Percentiles rank a stretch among this genome's conserved stretches.
Evolutionary conservation across 2,113 vertebrate species (phyloP).

Genomic region (Siniperca knerii): DNA sequence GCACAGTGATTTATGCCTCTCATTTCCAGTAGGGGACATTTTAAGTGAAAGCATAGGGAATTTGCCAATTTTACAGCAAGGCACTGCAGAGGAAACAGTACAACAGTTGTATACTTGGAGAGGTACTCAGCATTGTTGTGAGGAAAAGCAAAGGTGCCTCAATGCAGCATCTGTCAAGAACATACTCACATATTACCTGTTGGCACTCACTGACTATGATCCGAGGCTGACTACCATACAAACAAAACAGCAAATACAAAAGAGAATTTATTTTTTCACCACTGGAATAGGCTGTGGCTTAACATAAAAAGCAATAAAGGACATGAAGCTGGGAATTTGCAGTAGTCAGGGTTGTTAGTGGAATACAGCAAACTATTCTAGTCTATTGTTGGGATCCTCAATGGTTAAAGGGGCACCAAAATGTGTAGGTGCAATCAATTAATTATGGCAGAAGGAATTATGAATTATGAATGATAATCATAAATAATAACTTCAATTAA

Average conservation of each 20-base stretch:
- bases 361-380: background rate
- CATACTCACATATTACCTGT: constrained; percentile 43
- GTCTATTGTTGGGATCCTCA: background rate
- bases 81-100: constrained; percentile 54
- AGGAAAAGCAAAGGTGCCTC: constrained; percentile 22
- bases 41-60: constrained; percentile 74
- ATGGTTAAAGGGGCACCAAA: no score
- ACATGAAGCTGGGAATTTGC: constrained; percentile 2
- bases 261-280: constrained; percentile 24
- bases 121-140: constrained; percentile 45
- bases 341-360: background rate
- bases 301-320: constrained; percentile 44
- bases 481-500: no score
- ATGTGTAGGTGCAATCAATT: no score
- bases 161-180: constrained; percentile 52
- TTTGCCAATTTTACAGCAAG: constrained; percentile 71
- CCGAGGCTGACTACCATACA: constrained; percentile 16
- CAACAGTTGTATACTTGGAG: constrained; percentile 44
- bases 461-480: no score
- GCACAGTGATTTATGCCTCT: constrained; percentile 76
- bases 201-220: constrained; percentile 18
- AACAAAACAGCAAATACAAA: constrained; percentile 39
- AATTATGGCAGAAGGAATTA: no score
- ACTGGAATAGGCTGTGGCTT: constrained; percentile 30
- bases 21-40: constrained; percentile 80